These are phyloP conservation scores for Hippocampus zosterae DNA, from an alignment of 2,113 vertebrate species.

Conservation along the genomic window DNA sequence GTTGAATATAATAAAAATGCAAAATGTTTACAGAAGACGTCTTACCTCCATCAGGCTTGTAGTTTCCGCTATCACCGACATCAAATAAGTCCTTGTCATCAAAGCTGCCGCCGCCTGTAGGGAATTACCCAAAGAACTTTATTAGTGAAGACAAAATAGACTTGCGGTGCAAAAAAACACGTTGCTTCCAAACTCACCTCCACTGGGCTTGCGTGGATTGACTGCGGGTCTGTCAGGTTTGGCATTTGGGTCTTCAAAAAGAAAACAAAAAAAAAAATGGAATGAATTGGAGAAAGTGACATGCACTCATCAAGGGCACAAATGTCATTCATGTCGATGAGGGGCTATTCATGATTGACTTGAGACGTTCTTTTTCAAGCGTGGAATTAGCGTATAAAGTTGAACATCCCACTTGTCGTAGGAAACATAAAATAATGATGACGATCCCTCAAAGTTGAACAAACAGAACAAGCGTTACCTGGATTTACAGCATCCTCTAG, in stretches of 20 bases:
- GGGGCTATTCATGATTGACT: neutral
- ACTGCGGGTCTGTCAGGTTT: slow-evolving; percentile 40
- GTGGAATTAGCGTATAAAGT: neutral
- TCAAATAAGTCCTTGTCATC: slow-evolving; percentile 41
- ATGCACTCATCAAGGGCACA: neutral
- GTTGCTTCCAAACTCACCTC: slow-evolving; percentile 39
- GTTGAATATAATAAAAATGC: neutral
- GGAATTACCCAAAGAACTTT: neutral
- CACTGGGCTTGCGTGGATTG: slow-evolving; percentile 16
- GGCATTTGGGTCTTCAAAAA: slow-evolving; percentile 20
- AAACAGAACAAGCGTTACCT: neutral
- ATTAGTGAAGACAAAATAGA: neutral
- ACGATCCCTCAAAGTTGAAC: neutral
- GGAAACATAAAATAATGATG: neutral
- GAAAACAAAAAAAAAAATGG: neutral
- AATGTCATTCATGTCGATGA: neutral
- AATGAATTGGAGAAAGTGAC: neutral
- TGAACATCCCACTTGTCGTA: neutral
- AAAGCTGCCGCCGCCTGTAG: slow-evolving; percentile 51
- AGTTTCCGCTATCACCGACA: neutral
- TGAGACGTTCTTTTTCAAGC: neutral
- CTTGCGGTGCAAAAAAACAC: neutral
- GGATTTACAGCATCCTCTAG: slow-evolving; percentile 3
- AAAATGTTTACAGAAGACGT: neutral
- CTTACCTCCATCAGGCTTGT: slow-evolving; percentile 63